Conservation (phyloP, 2,888 invertebrate species). For the Cyclophora albipunctata region DNA sequence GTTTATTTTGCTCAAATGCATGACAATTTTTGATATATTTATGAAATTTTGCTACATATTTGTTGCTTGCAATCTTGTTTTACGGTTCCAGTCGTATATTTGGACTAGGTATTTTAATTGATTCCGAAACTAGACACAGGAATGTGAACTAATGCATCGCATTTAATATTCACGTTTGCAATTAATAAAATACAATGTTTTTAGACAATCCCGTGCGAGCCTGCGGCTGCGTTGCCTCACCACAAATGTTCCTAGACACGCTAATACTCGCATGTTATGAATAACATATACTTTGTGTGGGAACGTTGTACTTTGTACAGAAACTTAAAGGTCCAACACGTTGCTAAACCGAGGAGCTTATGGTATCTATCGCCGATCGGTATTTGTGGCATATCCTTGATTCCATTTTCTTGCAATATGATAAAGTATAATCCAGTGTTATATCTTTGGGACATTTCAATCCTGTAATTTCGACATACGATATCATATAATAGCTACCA, state of each 20-base stretch:
- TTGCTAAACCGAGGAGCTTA: constrained; percentile 16
- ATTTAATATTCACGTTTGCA: constrained; percentile 18
- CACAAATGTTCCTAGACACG: constrained; percentile 51
- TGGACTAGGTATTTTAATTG: too few relatives aligned
- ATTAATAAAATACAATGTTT: constrained; percentile 54
- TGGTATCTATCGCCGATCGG: constrained; percentile 7
- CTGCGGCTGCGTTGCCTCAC: constrained; percentile 21
- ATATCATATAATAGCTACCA: too few relatives aligned
- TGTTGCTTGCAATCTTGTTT: too few relatives aligned
- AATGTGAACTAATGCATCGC: too few relatives aligned
- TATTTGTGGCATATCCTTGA: constrained; percentile 1
- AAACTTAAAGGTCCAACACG: constrained; percentile 6
- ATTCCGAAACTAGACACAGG: too few relatives aligned
- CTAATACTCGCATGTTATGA: constrained; percentile 27
- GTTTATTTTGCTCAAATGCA: constrained; percentile 29
- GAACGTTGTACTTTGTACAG: constrained; percentile 16
- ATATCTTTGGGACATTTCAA: too few relatives aligned
- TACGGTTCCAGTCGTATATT: too few relatives aligned
- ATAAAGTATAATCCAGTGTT: not conserved
- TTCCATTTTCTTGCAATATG: not conserved
- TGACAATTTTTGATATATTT: constrained; percentile 22
- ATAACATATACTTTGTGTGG: constrained; percentile 30
- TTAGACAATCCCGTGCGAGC: constrained; percentile 36
- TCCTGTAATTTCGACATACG: too few relatives aligned
- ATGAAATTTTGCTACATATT: constrained; percentile 5